Conservation (phyloP, 1,140 invertebrate genomes). For the Lucilia cuprina region DNA sequence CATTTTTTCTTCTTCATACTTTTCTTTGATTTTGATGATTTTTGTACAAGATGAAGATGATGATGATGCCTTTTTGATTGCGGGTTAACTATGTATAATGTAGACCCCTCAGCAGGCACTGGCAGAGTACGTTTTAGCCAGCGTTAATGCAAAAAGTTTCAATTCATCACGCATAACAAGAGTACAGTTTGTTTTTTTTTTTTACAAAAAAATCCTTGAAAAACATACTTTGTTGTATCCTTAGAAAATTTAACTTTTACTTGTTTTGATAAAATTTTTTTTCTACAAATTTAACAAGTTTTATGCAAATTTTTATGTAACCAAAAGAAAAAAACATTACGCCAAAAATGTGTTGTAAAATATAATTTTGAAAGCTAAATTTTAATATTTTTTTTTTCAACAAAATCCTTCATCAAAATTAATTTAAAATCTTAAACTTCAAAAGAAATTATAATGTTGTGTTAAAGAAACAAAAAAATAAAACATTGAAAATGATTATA, state of each 20-base stretch:
- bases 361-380: neutral
- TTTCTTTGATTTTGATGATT: neutral
- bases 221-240: neutral
- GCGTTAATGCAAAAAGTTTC: slow-evolving; percentile 14
- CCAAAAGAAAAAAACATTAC: neutral
- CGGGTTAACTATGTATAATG: neutral
- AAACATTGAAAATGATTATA: too few species aligned
- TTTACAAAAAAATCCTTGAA: neutral
- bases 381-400: neutral
- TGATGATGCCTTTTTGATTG: slow-evolving; percentile 13
- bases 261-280: neutral
- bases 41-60: neutral
- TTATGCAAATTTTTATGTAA: neutral
- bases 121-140: neutral
- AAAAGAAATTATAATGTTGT: too few species aligned
- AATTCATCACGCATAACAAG: neutral
- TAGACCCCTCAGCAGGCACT: neutral
- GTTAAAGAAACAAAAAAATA: too few species aligned
- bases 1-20: neutral
- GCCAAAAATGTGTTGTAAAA: too few species aligned
- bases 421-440: neutral
- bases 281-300: neutral
- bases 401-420: neutral
- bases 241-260: neutral
- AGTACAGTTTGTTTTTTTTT: neutral